Conservation (phyloP, 92 coral and sea anemone species). For the Actinostola sp. region DNA sequence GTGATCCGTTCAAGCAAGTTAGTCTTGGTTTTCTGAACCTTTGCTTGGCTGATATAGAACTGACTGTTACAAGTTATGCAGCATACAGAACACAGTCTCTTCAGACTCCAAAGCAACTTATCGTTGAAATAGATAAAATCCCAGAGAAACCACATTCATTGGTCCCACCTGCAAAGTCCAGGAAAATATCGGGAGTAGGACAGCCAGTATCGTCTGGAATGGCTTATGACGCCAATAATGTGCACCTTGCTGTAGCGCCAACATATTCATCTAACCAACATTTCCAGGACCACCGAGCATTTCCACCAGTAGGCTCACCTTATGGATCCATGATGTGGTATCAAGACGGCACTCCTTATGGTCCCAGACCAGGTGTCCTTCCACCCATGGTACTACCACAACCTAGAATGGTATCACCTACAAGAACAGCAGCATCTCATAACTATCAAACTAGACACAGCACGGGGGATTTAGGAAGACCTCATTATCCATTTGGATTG, state of each 20-base stretch:
- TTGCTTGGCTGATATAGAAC: conserved; percentile 88
- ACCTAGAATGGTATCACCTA: conserved; percentile 38
- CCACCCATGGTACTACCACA: conserved; percentile 30
- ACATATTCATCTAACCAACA: conserved; percentile 49
- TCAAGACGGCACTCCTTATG: conserved; percentile 61
- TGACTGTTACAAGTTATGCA: conserved; percentile 87
- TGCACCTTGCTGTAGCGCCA: conserved; percentile 26
- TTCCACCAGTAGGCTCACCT: conserved; percentile 44
- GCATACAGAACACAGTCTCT: conserved; percentile 82
- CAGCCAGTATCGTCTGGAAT: conserved; percentile 11
- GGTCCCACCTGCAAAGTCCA: conserved; percentile 65
- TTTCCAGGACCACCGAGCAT: conserved; percentile 37
- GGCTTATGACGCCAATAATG: conserved; percentile 18
- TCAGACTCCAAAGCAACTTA: conserved; percentile 86
- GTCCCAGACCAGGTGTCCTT: conserved; percentile 28
- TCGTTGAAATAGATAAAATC: conserved; percentile 76
- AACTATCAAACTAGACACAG: conserved; percentile 70
- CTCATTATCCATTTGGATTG: conserved; percentile 42
- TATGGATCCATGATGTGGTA: conserved; percentile 62
- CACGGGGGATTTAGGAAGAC: conserved; percentile 50
- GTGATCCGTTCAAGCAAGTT: conserved; percentile 73
- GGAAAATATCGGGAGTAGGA: conserved; percentile 19
- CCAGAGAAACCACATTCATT: conserved; percentile 58
- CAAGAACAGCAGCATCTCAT: conserved; percentile 41
- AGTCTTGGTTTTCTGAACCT: conserved; percentile 83